Conservation (phyloP, 2,888 invertebrate species). For the Sepioteuthis lessoniana region DNA sequence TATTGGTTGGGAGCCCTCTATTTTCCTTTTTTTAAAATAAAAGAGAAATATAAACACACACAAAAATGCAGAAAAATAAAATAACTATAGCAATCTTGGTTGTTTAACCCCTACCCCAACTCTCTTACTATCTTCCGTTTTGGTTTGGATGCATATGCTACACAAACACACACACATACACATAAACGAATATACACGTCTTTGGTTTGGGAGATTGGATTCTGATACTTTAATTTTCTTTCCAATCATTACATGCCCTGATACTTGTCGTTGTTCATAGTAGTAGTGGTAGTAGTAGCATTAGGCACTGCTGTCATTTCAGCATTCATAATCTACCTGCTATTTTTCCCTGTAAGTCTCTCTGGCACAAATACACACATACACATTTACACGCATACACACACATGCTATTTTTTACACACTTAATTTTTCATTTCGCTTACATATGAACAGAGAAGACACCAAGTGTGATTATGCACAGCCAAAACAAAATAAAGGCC, state of each 20-base stretch:
- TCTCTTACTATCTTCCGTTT: not conserved
- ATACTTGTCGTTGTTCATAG: not conserved
- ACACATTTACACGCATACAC: not conserved
- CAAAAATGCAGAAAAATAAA: not conserved
- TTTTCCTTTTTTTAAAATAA: not conserved
- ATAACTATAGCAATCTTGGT: not conserved
- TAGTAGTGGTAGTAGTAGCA: constrained; percentile 21
- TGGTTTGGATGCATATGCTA: not conserved
- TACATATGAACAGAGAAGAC: not conserved
- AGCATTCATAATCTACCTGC: not conserved
- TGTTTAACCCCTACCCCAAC: not conserved
- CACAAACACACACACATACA: not conserved
- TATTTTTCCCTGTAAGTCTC: not conserved
- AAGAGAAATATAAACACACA: not conserved
- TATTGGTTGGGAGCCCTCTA: not conserved
- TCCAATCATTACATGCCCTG: not conserved
- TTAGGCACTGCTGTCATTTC: not conserved
- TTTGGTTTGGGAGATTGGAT: not conserved
- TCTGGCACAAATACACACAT: not conserved
- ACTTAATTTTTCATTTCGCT: not conserved
- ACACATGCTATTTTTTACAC: not conserved
- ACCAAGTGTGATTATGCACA: not conserved
- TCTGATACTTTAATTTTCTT: not conserved
- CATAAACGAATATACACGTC: not conserved
- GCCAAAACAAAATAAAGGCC: not conserved